Evolutionary conservation across 2,888 invertebrate species (phyloP), one percentile per base, ranked within the genome.

Genomic region (Conus canariensis): DNA sequence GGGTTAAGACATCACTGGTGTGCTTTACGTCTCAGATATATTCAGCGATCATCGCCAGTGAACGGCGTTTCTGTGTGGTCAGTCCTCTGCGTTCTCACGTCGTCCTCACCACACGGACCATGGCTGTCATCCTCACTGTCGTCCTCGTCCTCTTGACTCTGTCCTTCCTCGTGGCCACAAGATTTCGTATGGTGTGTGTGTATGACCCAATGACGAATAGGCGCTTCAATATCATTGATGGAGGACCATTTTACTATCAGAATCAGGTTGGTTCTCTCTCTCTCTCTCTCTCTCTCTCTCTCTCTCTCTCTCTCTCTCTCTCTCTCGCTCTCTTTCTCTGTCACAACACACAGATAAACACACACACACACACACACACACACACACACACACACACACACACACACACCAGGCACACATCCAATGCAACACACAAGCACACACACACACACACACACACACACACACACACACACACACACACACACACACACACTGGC

Each of bases 41-140:
- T 25, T 85, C 60, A 7, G 85, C 85, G 25, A 85, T 85, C 60
- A 85, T 85, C 25, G 85, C 85, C 85, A 60, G 85, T 25, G 85
- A 85, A 60, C 59, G 85, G n/a, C 64, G 85, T 60, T 85, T 85
- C 60, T 85, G 85, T 60, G 85, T 85, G 60, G 60, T 85, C 85
- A 85, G 85, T 85, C 85, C 85, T 59, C 85, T 85, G 16, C 85
- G 85, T 14, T 85, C 85, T 25, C 85, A 60, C 22, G 6, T 45
- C 25, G 30, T 85, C 14, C 85, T 85, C 22, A 25, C 85, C 25
- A 85, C 85, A 5, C 85, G 85, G 60, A 85, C 85, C 25, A 85
- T 85, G 85, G 60, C 60, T 19, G 60, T 60, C 85, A 85, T 85
- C 59, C 25, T 85, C 25, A n/a, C 16, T 56, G n/a, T 25, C 60